Conservation (phyloP, 2,888 invertebrate genomes). For the Hymenopus coronatus region DNA sequence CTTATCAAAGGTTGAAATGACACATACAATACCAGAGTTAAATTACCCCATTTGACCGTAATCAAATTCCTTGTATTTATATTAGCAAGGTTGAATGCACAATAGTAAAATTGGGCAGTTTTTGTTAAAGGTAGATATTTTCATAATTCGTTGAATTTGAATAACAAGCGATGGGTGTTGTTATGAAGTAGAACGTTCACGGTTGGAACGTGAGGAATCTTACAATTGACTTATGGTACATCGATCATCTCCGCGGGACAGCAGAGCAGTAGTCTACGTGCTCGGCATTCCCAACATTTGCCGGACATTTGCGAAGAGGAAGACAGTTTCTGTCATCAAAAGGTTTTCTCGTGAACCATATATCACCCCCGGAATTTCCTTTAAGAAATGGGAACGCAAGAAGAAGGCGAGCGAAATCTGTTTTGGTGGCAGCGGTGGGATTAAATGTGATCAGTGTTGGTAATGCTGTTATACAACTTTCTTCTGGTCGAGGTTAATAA, state of each 20-base stretch:
- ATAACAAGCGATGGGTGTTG: background rate
- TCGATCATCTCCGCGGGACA: background rate
- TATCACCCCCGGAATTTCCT: background rate
- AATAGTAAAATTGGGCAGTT: too few species aligned
- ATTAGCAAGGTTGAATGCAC: too few species aligned
- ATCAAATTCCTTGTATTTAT: too few species aligned
- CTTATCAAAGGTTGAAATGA: too few species aligned
- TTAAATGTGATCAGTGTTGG: too few species aligned
- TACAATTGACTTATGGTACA: background rate
- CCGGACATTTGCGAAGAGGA: background rate
- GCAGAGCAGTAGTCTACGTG: background rate
- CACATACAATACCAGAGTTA: too few species aligned
- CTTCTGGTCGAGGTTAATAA: too few species aligned
- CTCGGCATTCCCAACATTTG: background rate
- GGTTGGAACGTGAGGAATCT: background rate
- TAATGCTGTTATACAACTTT: too few species aligned
- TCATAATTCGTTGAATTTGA: background rate
- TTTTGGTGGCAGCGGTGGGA: too few species aligned
- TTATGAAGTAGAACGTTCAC: background rate
- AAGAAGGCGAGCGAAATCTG: too few species aligned
- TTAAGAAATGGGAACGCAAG: background rate
- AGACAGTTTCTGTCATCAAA: background rate
- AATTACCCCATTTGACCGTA: too few species aligned
- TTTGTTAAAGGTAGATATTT: background rate
- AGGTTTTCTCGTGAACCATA: background rate